These are phyloP conservation scores for Caenorhabditis doughertyi DNA, from an alignment of 2,888 invertebrate species.

Conservation along the genomic window DNA sequence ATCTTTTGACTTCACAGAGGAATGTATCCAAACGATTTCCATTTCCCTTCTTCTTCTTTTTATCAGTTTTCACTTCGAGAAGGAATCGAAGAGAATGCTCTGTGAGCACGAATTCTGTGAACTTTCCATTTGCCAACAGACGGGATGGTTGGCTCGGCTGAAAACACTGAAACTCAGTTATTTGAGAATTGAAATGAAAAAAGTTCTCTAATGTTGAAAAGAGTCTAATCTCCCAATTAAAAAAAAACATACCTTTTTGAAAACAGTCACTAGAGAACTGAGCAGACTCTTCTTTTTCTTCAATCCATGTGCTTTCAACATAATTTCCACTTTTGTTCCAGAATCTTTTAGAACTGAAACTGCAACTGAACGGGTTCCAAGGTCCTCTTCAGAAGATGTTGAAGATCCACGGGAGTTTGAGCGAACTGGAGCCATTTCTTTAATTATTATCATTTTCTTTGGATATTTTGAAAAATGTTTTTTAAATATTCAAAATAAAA, in stretches of 20 bases:
- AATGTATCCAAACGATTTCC: slow-evolving; percentile 76
- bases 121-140: slow-evolving; percentile 79
- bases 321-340: slow-evolving; percentile 78
- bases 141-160: slow-evolving; percentile 80
- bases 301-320: slow-evolving; percentile 80
- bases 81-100: slow-evolving; percentile 75
- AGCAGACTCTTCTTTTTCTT: slow-evolving; percentile 76
- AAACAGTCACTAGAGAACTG: slow-evolving; percentile 73
- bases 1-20: slow-evolving; percentile 77
- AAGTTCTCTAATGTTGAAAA: no score
- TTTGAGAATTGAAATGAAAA: no score
- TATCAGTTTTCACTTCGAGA: slow-evolving; percentile 76
- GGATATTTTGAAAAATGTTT: background rate
- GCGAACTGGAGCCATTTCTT: slow-evolving; percentile 56
- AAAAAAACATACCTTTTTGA: slow-evolving; percentile 74
- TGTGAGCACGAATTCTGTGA: slow-evolving; percentile 77
- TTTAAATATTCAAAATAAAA: no score
- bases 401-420: slow-evolving; percentile 47
- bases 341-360: slow-evolving; percentile 77
- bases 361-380: slow-evolving; percentile 62
- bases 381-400: slow-evolving; percentile 56
- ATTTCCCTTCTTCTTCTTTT: slow-evolving; percentile 78
- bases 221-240: background rate
- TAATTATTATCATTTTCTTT: slow-evolving; percentile 1
- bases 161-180: slow-evolving; percentile 36